Percentiles rank a stretch among this genome's conserved stretches.
These are phyloP conservation scores for Pterostichus madidus DNA, from an alignment of 2,888 invertebrate genomes.

Conservation along the genomic window DNA sequence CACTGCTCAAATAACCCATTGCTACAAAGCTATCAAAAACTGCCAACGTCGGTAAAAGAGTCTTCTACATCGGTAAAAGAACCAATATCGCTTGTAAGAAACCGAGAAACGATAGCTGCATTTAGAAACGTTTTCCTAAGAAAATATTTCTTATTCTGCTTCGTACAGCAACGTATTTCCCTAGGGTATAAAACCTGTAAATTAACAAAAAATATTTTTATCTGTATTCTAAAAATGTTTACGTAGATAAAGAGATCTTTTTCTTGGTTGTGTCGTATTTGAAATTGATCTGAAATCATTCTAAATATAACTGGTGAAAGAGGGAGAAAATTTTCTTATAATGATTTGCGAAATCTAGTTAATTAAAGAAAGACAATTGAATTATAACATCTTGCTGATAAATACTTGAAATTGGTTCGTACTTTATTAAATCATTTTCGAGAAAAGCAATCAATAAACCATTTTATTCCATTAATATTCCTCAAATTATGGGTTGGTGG, in stretches of 20 bases:
- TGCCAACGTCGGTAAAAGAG: neutral
- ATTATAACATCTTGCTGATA: no score
- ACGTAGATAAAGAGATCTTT: neutral
- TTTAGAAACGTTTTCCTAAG: slow-evolving; percentile 27
- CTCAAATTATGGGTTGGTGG: no score
- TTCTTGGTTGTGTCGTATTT: neutral
- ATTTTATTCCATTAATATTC: no score
- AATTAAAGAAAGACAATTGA: no score
- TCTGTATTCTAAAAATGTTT: neutral
- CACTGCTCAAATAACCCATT: no score
- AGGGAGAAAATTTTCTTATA: no score
- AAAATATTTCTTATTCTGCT: slow-evolving; percentile 45
- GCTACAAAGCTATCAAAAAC: slow-evolving; percentile 35
- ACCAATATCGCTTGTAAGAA: slow-evolving; percentile 27
- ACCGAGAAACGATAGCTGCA: slow-evolving; percentile 11
- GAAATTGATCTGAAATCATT: neutral
- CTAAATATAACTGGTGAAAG: no score
- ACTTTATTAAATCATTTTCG: no score
- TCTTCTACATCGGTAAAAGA: neutral
- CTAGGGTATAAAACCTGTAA: slow-evolving; percentile 4
- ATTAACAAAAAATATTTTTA: slow-evolving; percentile 21
- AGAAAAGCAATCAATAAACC: no score
- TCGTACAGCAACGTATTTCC: slow-evolving; percentile 28
- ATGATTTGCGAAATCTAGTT: no score
- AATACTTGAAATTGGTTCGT: no score